Percentiles rank a stretch among this genome's conserved stretches.
Evolutionary conservation across 2,797 vertebrate species (phyloP).

Genomic region (Oryzias sinensis): DNA sequence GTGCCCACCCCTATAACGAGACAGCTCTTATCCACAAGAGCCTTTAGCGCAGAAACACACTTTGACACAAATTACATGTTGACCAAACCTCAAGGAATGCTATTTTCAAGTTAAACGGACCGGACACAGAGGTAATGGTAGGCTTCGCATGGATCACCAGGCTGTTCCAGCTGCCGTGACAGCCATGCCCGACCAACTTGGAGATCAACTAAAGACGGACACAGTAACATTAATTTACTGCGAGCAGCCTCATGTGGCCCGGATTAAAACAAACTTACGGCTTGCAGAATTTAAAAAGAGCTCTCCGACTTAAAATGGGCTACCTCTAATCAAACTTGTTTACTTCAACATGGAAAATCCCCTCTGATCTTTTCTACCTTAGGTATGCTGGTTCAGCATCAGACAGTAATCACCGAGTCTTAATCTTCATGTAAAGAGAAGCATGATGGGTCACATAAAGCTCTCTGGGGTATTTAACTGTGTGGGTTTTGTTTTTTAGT

Average conservation of each 20-base stretch:
- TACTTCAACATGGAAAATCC: conserved; percentile 30
- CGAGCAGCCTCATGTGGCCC: conserved; percentile 36
- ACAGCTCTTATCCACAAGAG: conserved; percentile 54
- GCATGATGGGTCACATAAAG: conserved; percentile 30
- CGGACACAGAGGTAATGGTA: conserved; percentile 48
- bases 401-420: conserved; percentile 47
- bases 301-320: conserved; percentile 49
- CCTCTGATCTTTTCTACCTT: conserved; percentile 37
- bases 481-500: conserved; percentile 18
- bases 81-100: conserved; percentile 39
- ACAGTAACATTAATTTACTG: conserved; percentile 49
- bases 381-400: conserved; percentile 36
- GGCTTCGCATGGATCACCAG: conserved; percentile 45
- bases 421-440: conserved; percentile 44
- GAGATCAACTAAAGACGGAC: conserved; percentile 46
- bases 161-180: conserved; percentile 45
- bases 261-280: conserved; percentile 55
- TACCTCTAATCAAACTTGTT: conserved; percentile 51
- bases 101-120: conserved; percentile 29
- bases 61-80: conserved; percentile 40
- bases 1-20: conserved; percentile 72
- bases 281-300: conserved; percentile 34
- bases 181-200: conserved; percentile 56
- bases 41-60: conserved; percentile 49
- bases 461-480: conserved; percentile 19